Evolutionary conservation across 1,140 invertebrate species (phyloP).

Genomic region (Adoxophyes honmai): DNA sequence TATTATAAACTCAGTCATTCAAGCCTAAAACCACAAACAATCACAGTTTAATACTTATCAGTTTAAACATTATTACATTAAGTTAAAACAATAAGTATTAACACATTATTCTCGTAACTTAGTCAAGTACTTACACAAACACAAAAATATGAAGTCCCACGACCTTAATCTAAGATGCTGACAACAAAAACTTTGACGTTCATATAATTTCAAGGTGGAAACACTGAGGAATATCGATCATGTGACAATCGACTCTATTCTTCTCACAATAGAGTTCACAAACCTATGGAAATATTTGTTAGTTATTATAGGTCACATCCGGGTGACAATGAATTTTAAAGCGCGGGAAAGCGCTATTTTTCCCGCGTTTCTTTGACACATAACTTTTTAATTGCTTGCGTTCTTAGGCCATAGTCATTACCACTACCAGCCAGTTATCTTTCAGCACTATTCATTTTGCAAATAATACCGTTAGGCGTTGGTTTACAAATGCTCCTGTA

Average conservation of each 20-base stretch:
- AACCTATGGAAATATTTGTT: not conserved
- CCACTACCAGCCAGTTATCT: not conserved
- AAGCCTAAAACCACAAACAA: too few species aligned
- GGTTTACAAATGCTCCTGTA: not conserved
- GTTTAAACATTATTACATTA: too few species aligned
- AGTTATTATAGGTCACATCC: conserved; percentile 7
- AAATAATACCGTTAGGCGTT: not conserved
- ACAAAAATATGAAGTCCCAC: not conserved
- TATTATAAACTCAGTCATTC: too few species aligned
- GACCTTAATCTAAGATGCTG: conserved; percentile 10
- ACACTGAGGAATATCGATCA: not conserved
- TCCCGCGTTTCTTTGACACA: conserved; percentile 12
- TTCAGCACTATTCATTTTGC: too few species aligned
- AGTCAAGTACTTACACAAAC: too few species aligned
- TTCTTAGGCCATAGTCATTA: not conserved
- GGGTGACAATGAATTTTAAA: conserved; percentile 13
- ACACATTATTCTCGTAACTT: too few species aligned
- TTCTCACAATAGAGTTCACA: not conserved
- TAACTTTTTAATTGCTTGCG: conserved; percentile 1
- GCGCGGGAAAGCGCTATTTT: conserved; percentile 5
- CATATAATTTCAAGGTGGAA: not conserved
- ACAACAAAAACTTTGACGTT: not conserved
- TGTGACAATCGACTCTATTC: not conserved
- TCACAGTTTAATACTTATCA: too few species aligned
- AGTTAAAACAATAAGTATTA: too few species aligned